These are phyloP conservation scores for Drosophila bifasciata DNA, from an alignment of 1,140 invertebrate species.

Conservation along the genomic window DNA sequence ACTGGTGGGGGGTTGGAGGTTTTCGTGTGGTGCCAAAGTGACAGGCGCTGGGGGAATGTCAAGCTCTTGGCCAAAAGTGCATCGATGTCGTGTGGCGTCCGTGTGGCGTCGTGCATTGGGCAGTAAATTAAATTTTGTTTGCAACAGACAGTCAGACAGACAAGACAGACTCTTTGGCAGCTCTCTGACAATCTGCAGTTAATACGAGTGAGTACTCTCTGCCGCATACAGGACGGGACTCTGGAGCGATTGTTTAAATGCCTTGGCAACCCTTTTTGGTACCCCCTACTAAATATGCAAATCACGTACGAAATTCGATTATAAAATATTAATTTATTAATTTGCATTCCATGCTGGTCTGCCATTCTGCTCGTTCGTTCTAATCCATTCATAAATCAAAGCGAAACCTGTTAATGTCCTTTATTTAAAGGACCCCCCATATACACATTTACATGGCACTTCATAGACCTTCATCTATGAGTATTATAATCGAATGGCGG, in stretches of 20 bases:
- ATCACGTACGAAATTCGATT: slow-evolving; percentile 72
- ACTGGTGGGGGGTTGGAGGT: too few relatives aligned
- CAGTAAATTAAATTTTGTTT: slow-evolving; percentile 73
- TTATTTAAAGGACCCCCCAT: slow-evolving; percentile 13
- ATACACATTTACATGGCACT: slow-evolving; percentile 34
- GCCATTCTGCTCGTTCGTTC: too few relatives aligned
- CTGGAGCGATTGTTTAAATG: slow-evolving; percentile 40
- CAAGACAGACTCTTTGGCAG: slow-evolving; percentile 33
- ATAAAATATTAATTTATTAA: slow-evolving; percentile 80
- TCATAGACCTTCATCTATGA: background rate
- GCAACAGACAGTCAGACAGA: too few relatives aligned
- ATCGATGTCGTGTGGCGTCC: slow-evolving; percentile 12
- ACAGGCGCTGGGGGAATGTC: slow-evolving; percentile 39
- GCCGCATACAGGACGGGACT: slow-evolving; percentile 5
- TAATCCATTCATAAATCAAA: slow-evolving; percentile 53
- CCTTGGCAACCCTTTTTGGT: background rate
- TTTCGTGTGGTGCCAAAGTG: slow-evolving; percentile 14
- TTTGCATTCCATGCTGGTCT: slow-evolving; percentile 54
- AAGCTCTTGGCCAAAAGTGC: slow-evolving; percentile 16
- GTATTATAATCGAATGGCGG: slow-evolving; percentile 31
- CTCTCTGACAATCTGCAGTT: slow-evolving; percentile 54
- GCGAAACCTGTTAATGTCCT: slow-evolving; percentile 50
- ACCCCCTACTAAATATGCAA: slow-evolving; percentile 65
- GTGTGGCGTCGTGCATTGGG: too few relatives aligned
- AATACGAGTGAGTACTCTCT: slow-evolving; percentile 65